Evolutionary conservation across 35 echinoderm and acorn worm genomes (phyloP).

Genomic region (Anneissia japonica): DNA sequence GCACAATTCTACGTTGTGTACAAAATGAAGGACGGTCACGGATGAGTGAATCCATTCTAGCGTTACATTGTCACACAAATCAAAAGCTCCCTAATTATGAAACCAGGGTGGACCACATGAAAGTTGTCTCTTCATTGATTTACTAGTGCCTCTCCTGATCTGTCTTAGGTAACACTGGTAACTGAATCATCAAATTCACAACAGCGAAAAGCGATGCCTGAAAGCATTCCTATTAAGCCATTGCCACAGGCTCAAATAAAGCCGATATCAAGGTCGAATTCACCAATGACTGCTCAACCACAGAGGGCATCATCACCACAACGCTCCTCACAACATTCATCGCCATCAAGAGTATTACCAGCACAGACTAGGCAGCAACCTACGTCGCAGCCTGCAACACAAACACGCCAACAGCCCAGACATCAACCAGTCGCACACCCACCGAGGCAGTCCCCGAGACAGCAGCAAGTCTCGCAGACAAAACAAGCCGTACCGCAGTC

Average conservation of each 20-base stretch:
- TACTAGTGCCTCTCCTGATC: too few relatives aligned
- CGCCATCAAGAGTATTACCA: background rate
- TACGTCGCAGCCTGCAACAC: background rate
- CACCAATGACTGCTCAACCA: background rate
- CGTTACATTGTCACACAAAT: too few relatives aligned
- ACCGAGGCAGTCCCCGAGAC: background rate
- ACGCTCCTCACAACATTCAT: background rate
- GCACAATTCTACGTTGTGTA: too few relatives aligned
- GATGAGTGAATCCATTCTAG: too few relatives aligned
- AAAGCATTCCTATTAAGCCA: background rate
- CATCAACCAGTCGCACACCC: background rate
- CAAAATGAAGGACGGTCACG: too few relatives aligned
- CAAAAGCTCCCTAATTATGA: too few relatives aligned
- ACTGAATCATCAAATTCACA: background rate
- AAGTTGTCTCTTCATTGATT: too few relatives aligned
- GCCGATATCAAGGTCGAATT: background rate
- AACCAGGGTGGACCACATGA: too few relatives aligned
- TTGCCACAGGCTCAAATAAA: background rate
- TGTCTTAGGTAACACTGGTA: background rate
- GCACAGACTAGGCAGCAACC: background rate
- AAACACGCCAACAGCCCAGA: background rate
- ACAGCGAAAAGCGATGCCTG: background rate
- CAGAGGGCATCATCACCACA: background rate
- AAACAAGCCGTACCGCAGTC: too few relatives aligned
- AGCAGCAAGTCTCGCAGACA: too few relatives aligned